Conservation (phyloP, 2,888 invertebrate species). For the Sialis lutaria region DNA sequence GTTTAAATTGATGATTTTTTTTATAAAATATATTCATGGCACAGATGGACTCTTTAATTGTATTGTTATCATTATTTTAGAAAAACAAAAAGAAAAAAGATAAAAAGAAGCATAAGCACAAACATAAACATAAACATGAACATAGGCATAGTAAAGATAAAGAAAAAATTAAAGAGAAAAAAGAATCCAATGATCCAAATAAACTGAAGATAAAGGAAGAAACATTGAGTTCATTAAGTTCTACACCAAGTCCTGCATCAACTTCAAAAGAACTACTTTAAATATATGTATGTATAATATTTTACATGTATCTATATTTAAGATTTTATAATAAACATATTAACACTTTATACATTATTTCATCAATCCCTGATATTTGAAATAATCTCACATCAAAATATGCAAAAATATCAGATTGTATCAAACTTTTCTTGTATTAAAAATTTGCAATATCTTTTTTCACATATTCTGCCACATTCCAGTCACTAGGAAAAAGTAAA, state of each 20-base stretch:
- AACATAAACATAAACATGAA: constrained; percentile 62
- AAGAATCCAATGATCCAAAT: constrained; percentile 31
- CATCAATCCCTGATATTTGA: no score
- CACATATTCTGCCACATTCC: no score
- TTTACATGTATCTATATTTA: background rate
- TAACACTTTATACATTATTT: no score
- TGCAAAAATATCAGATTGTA: no score
- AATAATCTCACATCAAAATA: no score
- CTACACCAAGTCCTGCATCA: constrained; percentile 52
- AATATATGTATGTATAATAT: background rate
- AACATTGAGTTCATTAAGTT: constrained; percentile 58
- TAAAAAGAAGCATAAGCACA: constrained; percentile 81
- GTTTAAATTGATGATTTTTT: background rate
- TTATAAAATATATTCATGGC: constrained; percentile 2
- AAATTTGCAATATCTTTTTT: no score
- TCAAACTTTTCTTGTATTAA: no score
- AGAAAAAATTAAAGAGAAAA: constrained; percentile 31
- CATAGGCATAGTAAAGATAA: constrained; percentile 36
- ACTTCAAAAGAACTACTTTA: constrained; percentile 9
- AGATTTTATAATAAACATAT: no score
- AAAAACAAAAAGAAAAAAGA: constrained; percentile 58
- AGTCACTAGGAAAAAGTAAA: no score
- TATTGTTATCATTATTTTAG: constrained; percentile 11
- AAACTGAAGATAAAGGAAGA: constrained; percentile 51
- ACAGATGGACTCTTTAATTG: no score